These are phyloP conservation scores for Laticauda colubrina DNA, from an alignment of 2,113 vertebrate genomes.

Conservation along the genomic window DNA sequence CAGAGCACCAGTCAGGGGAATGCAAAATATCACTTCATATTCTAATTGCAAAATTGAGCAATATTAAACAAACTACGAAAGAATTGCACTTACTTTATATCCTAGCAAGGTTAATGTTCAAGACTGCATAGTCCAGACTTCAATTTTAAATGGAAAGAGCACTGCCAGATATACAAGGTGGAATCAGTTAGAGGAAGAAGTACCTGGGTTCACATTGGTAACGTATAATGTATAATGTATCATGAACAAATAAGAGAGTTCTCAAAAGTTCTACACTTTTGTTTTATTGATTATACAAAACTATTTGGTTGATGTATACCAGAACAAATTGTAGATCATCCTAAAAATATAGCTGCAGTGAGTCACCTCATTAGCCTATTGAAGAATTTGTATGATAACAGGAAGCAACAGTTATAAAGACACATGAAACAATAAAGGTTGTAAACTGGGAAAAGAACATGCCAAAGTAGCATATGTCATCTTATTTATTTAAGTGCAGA, in stretches of 20 bases:
- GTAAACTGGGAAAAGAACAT: background rate
- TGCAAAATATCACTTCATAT: background rate
- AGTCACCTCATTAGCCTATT: background rate
- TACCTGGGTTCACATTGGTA: background rate
- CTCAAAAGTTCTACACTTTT: background rate
- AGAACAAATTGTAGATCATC: background rate
- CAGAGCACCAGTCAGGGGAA: background rate
- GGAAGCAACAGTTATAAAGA: too few species aligned
- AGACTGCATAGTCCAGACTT: background rate
- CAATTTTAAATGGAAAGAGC: background rate
- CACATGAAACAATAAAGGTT: too few species aligned
- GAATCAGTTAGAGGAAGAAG: background rate
- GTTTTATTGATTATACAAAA: background rate
- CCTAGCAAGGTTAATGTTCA: background rate
- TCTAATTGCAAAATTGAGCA: background rate
- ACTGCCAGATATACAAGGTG: background rate
- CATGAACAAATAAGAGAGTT: background rate
- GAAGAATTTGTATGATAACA: background rate
- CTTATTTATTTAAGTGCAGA: background rate
- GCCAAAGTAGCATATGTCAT: background rate
- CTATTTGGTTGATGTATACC: background rate
- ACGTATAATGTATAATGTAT: background rate
- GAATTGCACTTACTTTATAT: background rate
- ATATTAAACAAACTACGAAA: background rate
- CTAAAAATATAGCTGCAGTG: background rate